phyloP scores from a whole-genome alignment of 2,113 vertebrate genomes.

The Megaceryle torquata region DNA sequence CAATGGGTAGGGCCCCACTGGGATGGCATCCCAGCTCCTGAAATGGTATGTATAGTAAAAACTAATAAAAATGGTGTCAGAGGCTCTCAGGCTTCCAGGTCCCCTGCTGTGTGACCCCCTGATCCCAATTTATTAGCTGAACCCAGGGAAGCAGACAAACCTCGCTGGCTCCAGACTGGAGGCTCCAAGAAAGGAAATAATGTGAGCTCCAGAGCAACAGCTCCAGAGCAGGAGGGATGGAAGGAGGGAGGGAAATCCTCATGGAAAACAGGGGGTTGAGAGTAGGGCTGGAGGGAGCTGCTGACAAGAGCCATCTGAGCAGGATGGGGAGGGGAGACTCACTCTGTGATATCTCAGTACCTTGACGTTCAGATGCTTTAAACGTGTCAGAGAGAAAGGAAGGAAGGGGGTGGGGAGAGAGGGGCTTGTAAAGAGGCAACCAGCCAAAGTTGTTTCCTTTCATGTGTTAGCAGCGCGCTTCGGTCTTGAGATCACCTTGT shows the following conservation, averaged over 20 bases:
- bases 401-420: not conserved
- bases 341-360: conserved; percentile 33
- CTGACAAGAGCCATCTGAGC: conserved; percentile 36
- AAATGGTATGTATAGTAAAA: conserved; percentile 81
- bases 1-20: conserved; percentile 74
- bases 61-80: conserved; percentile 85
- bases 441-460: conserved; percentile 38
- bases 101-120: conserved; percentile 79
- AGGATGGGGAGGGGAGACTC: conserved; percentile 14
- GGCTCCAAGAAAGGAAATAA: conserved; percentile 75
- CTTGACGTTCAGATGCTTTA: conserved; percentile 31
- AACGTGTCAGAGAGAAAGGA: conserved; percentile 32
- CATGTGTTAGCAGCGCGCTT: not conserved
- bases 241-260: conserved; percentile 24
- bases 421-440: not conserved
- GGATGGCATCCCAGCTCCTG: conserved; percentile 77
- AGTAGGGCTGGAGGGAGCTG: conserved; percentile 46
- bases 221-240: conserved; percentile 60
- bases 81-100: conserved; percentile 79
- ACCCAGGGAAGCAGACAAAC: conserved; percentile 79
- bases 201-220: conserved; percentile 60
- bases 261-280: conserved; percentile 23
- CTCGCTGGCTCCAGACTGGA: conserved; percentile 78
- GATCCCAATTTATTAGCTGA: conserved; percentile 86
- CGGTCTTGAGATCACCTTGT: not conserved